Conservation (phyloP, 2,797 vertebrate genomes). For the Anguilla obscura region DNA sequence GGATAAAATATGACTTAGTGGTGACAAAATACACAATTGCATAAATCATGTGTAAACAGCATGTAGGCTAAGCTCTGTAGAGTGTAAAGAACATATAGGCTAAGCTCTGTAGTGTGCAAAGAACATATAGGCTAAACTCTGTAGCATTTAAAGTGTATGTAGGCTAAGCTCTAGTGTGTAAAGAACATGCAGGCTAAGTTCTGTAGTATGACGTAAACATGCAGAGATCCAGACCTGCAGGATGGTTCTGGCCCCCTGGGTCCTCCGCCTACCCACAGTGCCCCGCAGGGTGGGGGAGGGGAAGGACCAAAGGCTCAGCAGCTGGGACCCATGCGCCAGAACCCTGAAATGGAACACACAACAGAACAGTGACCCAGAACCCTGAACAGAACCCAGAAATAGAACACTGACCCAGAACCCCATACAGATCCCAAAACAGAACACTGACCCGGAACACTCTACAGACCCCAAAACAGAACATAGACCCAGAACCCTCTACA, state of each 20-base stretch:
- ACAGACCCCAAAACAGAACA: background rate
- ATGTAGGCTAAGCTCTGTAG: background rate
- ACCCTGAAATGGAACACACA: conserved; percentile 65
- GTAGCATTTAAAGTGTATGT: no score
- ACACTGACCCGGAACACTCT: background rate
- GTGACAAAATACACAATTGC: background rate
- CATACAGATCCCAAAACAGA: background rate
- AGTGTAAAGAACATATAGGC: background rate
- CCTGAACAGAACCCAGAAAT: background rate
- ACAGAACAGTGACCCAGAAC: background rate
- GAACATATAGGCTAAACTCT: no score
- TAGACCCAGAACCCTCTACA: background rate
- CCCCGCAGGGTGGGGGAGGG: conserved; percentile 64
- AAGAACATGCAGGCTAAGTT: no score
- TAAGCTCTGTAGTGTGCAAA: no score
- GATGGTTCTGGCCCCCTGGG: conserved; percentile 78
- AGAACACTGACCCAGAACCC: background rate
- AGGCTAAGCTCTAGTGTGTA: no score
- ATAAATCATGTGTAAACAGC: background rate
- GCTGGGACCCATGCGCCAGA: conserved; percentile 81
- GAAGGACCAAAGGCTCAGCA: conserved; percentile 86
- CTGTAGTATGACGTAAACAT: background rate
- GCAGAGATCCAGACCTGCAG: conserved; percentile 77
- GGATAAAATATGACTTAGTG: no score
- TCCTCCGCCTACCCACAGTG: conserved; percentile 70